phyloP scores from a whole-genome alignment of 2,888 invertebrate genomes.

The Petrolisthes cinctipes region DNA sequence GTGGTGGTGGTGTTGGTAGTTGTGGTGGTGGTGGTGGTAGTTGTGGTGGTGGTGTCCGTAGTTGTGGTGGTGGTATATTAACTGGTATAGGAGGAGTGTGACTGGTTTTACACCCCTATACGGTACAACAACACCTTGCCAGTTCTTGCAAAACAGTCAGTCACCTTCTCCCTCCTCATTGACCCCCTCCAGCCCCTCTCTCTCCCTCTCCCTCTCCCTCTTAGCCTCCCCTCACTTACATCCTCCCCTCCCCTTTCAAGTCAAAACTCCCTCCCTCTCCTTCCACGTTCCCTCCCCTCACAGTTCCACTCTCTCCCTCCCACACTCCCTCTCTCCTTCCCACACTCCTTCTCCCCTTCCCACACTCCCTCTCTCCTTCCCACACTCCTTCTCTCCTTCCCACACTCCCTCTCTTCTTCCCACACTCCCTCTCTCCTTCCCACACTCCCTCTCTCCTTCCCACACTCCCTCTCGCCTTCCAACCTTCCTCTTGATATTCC shows the following conservation, averaged over 20 bases:
- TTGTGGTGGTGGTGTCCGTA: too few relatives aligned
- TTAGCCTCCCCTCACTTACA: background rate
- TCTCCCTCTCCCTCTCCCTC: background rate
- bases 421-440: background rate
- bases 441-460: background rate
- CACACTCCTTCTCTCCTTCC: background rate
- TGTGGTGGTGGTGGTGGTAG: too few relatives aligned
- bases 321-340: background rate
- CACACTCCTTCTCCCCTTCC: background rate
- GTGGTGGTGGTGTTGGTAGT: too few relatives aligned
- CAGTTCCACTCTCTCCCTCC: background rate
- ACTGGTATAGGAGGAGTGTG: too few relatives aligned
- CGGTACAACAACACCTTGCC: too few relatives aligned
- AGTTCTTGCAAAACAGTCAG: background rate
- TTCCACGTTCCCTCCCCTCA: background rate
- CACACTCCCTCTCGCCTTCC: background rate
- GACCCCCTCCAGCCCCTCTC: background rate
- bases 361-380: background rate
- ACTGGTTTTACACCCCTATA: too few relatives aligned
- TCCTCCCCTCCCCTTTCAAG: background rate
- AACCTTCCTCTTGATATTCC: background rate
- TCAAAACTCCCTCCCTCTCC: background rate
- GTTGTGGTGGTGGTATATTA: too few relatives aligned
- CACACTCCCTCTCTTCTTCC: background rate
- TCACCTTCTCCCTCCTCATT: background rate